A percentile compares a stretch with the other conserved stretches of the same genome.
Evolutionary conservation across 2,888 invertebrate species (phyloP).

Genomic region (Drosophila paucipuncta): DNA sequence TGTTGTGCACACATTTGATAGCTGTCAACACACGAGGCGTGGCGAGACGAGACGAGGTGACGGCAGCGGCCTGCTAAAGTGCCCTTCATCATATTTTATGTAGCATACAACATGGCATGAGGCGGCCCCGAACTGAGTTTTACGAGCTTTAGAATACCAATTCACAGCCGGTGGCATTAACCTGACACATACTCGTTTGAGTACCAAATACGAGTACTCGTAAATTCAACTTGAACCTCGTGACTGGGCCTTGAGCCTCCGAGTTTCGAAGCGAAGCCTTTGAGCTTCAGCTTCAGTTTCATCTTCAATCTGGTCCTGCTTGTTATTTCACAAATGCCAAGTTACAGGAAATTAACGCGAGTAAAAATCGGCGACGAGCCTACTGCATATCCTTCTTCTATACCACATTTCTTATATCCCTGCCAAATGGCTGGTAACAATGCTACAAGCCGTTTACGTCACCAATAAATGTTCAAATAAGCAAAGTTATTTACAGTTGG

Average conservation of each 20-base stretch:
- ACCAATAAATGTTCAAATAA: conserved; percentile 78
- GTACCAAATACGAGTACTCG: conserved; percentile 38
- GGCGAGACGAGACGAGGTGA: conserved; percentile 15
- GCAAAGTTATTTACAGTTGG: conserved; percentile 74
- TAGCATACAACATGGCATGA: conserved; percentile 47
- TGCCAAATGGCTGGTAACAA: conserved; percentile 43
- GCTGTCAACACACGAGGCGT: conserved; percentile 65
- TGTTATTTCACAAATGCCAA: conserved; percentile 50
- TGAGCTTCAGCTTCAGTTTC: conserved; percentile 1
- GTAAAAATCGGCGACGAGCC: conserved; percentile 68
- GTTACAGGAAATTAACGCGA: conserved; percentile 74
- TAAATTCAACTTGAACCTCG: conserved; percentile 55
- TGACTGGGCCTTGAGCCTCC: conserved; percentile 29
- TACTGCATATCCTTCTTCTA: conserved; percentile 13
- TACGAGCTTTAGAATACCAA: conserved; percentile 69
- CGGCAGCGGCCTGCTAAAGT: conserved; percentile 61
- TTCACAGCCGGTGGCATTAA: conserved; percentile 61
- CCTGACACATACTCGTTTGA: conserved; percentile 41
- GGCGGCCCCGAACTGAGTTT: conserved; percentile 40
- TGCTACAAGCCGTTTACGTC: conserved; percentile 73
- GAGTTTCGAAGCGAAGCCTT: neutral
- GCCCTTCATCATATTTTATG: conserved; percentile 78
- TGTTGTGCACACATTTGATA: conserved; percentile 74
- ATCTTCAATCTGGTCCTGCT: conserved; percentile 14
- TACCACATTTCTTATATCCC: conserved; percentile 10